phyloP scores from a whole-genome alignment of 2,797 vertebrate genomes.

The Periophthalmus magnuspinnatus region DNA sequence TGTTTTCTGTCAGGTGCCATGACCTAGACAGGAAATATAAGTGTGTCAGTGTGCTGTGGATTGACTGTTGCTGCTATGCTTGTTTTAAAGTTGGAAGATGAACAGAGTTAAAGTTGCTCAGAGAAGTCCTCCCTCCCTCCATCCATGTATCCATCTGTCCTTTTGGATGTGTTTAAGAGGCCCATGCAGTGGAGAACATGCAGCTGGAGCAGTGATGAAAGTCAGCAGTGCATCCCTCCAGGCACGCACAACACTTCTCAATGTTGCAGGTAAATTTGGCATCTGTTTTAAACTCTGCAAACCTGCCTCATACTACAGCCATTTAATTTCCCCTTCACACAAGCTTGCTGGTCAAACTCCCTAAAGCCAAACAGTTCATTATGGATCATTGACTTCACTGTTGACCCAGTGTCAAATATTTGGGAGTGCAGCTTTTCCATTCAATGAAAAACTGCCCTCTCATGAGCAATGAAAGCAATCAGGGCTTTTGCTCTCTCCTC shows the following conservation, averaged over 20 bases:
- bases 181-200: constrained; percentile 64
- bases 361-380: constrained; percentile 23
- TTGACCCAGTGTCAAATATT: constrained; percentile 53
- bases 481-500: constrained; percentile 37
- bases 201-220: constrained; percentile 68
- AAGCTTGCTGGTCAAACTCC: constrained; percentile 16
- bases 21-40: constrained; percentile 26
- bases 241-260: constrained; percentile 34
- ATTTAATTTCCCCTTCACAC: constrained; percentile 3
- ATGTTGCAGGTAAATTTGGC: constrained; percentile 35
- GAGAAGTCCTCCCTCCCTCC: constrained; percentile 24
- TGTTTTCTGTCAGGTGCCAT: constrained; percentile 7
- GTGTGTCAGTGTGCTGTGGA: constrained; percentile 19
- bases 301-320: constrained; percentile 16
- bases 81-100: constrained; percentile 34
- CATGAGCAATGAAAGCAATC: constrained; percentile 37
- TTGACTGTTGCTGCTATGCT: constrained; percentile 41
- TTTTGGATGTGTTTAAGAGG: constrained; percentile 69
- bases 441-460: constrained; percentile 52
- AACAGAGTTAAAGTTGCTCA: constrained; percentile 21
- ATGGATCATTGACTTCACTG: constrained; percentile 53
- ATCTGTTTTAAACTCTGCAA: constrained; percentile 17
- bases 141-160: constrained; percentile 32
- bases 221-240: constrained; percentile 54
- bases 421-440: constrained; percentile 48